Evolutionary conservation across 2,797 vertebrate species (phyloP).

Genomic region (Falco novaeseelandiae): DNA sequence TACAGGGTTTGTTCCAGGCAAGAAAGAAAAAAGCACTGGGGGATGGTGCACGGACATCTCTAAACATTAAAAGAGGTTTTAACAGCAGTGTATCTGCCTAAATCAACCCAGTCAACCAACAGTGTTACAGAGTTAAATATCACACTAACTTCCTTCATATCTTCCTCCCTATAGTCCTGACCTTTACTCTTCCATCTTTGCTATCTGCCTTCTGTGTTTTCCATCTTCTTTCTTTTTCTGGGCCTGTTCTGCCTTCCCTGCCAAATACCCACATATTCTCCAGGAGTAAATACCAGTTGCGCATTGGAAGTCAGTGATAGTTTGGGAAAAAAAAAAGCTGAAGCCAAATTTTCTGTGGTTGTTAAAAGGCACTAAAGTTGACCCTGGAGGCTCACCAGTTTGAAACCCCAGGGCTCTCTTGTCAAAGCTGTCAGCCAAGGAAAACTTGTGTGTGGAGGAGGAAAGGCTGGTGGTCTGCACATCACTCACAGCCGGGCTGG

Average conservation of each 20-base stretch:
- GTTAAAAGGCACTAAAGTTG: neutral
- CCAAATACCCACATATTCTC: neutral
- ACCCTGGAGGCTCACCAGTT: neutral
- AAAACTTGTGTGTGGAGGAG: neutral
- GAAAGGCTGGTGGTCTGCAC: neutral
- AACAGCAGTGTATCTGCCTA: neutral
- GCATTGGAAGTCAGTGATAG: neutral
- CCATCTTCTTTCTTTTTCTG: neutral
- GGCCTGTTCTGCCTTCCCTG: neutral
- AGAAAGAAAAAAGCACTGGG: neutral
- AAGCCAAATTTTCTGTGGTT: neutral
- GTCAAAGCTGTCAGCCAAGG: neutral
- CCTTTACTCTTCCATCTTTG: neutral
- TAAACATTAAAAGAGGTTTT: neutral
- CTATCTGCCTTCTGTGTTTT: neutral
- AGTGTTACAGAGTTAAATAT: constrained; percentile 3
- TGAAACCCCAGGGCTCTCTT: neutral
- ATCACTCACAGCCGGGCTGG: rapidly evolving
- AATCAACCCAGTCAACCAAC: neutral
- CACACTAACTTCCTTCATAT: neutral
- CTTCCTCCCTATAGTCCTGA: neutral
- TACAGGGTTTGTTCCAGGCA: neutral
- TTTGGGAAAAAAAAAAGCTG: rapidly evolving
- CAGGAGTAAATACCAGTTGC: neutral
- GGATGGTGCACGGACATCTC: neutral